Conservation (phyloP, 2,797 vertebrate species). For the Cyprinodon diabolis region DNA sequence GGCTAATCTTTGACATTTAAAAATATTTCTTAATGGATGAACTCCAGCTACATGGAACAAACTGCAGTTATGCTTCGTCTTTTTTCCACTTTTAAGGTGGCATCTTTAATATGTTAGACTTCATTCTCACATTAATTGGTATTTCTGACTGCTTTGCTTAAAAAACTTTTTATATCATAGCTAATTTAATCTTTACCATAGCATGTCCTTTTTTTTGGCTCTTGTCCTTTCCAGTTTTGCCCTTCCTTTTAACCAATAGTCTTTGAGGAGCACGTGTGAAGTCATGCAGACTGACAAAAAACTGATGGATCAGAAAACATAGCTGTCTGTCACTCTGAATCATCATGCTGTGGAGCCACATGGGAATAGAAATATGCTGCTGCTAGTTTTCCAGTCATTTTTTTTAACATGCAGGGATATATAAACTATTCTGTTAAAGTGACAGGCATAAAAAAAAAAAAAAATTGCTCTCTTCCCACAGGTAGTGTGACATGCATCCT, state of each 20-base stretch:
- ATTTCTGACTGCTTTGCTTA: background rate
- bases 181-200: background rate
- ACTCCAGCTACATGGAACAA: background rate
- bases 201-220: background rate
- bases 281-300: slow-evolving; percentile 21
- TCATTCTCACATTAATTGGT: too few species aligned
- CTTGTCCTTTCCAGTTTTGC: background rate
- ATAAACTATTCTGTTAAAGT: background rate
- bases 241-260: slow-evolving; percentile 1
- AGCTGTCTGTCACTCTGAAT: slow-evolving; percentile 15
- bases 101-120: background rate
- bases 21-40: background rate
- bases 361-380: slow-evolving; percentile 2
- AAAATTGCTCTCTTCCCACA: background rate
- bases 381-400: background rate
- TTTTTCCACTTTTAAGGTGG: background rate
- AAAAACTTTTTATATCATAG: background rate
- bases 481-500: background rate
- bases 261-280: slow-evolving; percentile 12
- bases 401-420: background rate
- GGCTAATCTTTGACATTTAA: background rate
- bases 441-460: background rate
- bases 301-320: slow-evolving; percentile 21
- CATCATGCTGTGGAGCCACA: slow-evolving; percentile 11
- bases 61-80: background rate